Evolutionary conservation across 2,113 vertebrate genomes (phyloP), one percentile per base, ranked within the genome.

Genomic region (Monarcha castaneiventris): DNA sequence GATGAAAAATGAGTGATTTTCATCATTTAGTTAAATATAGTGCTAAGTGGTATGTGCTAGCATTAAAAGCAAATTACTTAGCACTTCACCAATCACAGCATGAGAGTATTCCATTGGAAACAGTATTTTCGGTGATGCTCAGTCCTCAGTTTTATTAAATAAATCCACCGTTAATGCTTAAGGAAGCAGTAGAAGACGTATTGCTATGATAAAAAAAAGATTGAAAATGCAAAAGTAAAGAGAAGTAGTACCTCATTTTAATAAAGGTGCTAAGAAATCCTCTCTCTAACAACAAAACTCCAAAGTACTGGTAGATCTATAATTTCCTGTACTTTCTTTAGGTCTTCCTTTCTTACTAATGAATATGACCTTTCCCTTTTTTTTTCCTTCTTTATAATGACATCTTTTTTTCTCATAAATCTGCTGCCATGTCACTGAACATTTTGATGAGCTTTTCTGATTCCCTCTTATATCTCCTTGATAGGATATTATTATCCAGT

Each of bases 1-100:
- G 94, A 97, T 98, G 97, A 98, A 97, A 98, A 98, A 98, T 97
- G 97, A 97, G 84, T 97, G 97, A 97, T 98, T 98, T 98, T 98
- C 95, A 95, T 97, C 94, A 96, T 97, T 97, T 91, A 78, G 96
- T 98, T 98, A 98, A 98, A 97, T 97, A 98, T 94, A 96, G 95
- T 97, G 94, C 96, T 98, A 98, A 98, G 94, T 97, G 93, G 97
- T 97, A 98, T 95, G 91, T 79, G 89, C 96, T 96, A 95, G 93
- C 97, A 98, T 98, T 98, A 98, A 97, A 98, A 97, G 97, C 95
- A 98, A 98, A 98, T 98, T 98, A 97, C 97, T 98, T 97, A 97
- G 94, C 97, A 98, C 98, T 98, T 98, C 97, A 97, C 91, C 97
- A 98, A 90, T 97, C 98, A 98, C 98, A 98, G 98, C 97, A 91